Evolutionary conservation across 1,140 invertebrate genomes (phyloP).

Genomic region (Lethrus apterus): DNA sequence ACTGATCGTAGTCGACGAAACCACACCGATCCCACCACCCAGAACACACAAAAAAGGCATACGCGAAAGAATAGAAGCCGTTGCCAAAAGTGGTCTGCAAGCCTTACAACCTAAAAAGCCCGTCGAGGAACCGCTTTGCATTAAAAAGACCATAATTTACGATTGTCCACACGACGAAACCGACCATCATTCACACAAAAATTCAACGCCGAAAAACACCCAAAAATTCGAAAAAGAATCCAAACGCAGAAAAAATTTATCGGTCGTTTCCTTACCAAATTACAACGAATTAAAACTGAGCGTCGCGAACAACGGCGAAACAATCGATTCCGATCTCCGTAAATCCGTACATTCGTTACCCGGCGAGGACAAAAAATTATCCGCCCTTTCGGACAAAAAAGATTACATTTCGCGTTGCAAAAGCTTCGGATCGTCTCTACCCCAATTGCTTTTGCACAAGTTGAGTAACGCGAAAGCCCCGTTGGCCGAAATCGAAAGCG

Average conservation of each 20-base stretch:
- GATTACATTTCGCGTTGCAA: slow-evolving; percentile 39
- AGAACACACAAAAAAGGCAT: slow-evolving; percentile 30
- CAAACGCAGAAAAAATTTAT: slow-evolving; percentile 33
- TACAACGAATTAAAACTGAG: slow-evolving; percentile 43
- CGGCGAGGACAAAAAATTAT: slow-evolving; percentile 30
- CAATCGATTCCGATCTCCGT: slow-evolving; percentile 4
- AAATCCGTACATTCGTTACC: slow-evolving; percentile 32
- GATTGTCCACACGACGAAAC: slow-evolving; percentile 29
- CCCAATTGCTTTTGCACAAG: slow-evolving; percentile 38
- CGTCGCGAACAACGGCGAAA: slow-evolving; percentile 26
- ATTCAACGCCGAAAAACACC: slow-evolving; percentile 11
- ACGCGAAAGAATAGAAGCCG: slow-evolving; percentile 33
- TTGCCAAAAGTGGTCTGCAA: slow-evolving; percentile 33
- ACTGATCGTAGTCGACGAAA: slow-evolving; percentile 41
- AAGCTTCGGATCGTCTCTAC: slow-evolving; percentile 40
- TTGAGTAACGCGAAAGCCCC: slow-evolving; percentile 29
- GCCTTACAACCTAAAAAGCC: slow-evolving; percentile 30
- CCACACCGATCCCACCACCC: slow-evolving; percentile 37
- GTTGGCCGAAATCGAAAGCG: slow-evolving; percentile 36
- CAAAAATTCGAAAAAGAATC: slow-evolving; percentile 19
- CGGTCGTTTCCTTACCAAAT: slow-evolving; percentile 47
- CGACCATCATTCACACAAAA: slow-evolving; percentile 29
- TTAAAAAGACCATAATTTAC: slow-evolving; percentile 36
- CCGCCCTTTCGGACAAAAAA: slow-evolving; percentile 1
- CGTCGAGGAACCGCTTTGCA: slow-evolving; percentile 34